phyloP scores from a whole-genome alignment of 2,888 invertebrate genomes.

The Megalurothrips usitatus region DNA sequence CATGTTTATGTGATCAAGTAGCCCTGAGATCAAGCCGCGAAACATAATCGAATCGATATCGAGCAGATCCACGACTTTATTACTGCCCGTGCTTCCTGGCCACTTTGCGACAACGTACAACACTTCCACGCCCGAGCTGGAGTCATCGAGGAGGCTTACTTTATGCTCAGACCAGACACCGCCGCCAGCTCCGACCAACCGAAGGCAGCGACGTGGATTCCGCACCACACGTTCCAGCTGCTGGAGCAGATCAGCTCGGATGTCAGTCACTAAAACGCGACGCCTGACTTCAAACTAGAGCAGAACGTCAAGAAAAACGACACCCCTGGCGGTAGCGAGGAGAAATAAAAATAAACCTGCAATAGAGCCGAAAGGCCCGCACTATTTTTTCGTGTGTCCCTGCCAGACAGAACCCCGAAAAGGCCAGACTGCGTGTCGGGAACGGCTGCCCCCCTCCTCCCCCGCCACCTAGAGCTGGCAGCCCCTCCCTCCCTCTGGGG shows the following conservation, averaged over 20 bases:
- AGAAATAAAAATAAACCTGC: background rate
- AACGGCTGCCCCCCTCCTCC: background rate
- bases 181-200: no score
- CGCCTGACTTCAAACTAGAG: background rate
- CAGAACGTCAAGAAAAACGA: background rate
- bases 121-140: no score
- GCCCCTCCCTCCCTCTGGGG: background rate
- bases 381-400: background rate
- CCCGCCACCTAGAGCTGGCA: background rate
- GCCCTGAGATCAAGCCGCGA: no score
- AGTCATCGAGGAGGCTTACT: no score
- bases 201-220: background rate
- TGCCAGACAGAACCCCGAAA: background rate
- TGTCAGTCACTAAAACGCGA: background rate
- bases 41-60: no score
- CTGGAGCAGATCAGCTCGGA: background rate
- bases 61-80: no score
- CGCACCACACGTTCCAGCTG: background rate
- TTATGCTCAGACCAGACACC: no score
- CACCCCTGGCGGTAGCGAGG: background rate
- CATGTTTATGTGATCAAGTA: no score
- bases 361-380: background rate
- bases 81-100: no score
- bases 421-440: conserved; percentile 23
- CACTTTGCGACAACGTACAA: no score